Base-by-base conservation (phyloP, 2,888 invertebrate species). In the Latrodectus elegans region DNA sequence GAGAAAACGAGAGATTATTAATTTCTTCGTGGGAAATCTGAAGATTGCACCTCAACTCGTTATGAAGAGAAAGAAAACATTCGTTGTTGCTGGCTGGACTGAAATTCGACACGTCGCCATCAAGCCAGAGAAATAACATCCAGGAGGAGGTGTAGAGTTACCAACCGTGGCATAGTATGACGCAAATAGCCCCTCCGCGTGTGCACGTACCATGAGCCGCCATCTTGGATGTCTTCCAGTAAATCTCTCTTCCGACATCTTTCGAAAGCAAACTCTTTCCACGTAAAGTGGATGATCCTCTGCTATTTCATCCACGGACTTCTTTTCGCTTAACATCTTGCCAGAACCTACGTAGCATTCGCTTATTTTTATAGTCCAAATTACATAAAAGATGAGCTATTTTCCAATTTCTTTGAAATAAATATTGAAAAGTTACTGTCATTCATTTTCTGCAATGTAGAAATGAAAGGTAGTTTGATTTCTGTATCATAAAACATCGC, bases 141-240 rank as follows among this genome's bases (percentile, higher is more conserved):
- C 75, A 74, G 82, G 73, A 79, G 79, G 79, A 26, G 70, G 81
- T 87, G 64, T 87, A 73, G 81, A 76, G 81, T 87, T 73, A 72
- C 86, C 80, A 68, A 65, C 67, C 82, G 78, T 22, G 84, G 84
- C 70, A 80, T 85, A 76, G 80, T 49, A 87, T 87, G 86, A 87
- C 86, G 86, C 70, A 87, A 87, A 87, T 87, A 87, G 86, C 75
- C 80, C 76, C 77, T 71, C 53, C 77, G 70, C 55, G 72, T 75
- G 75, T 74, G 64, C 73, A 81, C 72, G 79, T 79, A 79, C 79
- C 80, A 82, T 67, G 68, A 67, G 26, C 76, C 86, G 86, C 86
- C 81, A 81, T 81, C 81, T 87, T 87, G 86, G 86, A 87, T 76
- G 72, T 81, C 81, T 87, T 87, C 86, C 86, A 87, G 81, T 77